phyloP scores from a whole-genome alignment of 1,140 invertebrate genomes.

The Oppia nitens region DNA sequence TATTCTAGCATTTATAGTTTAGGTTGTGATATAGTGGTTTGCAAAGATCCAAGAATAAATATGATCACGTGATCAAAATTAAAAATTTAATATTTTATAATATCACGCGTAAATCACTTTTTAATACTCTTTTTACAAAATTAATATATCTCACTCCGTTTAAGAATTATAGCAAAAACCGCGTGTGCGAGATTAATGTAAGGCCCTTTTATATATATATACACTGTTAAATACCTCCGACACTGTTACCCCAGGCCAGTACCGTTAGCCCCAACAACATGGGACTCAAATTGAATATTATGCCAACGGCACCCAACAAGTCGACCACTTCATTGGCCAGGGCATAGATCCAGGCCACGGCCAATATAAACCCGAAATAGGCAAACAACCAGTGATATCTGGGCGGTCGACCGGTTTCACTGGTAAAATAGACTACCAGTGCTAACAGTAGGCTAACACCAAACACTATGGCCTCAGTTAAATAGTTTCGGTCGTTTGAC shows the following conservation, averaged over 20 bases:
- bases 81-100: no score
- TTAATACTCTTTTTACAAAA: no score
- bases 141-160: no score
- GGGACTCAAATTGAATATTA: conserved; percentile 41
- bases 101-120: no score
- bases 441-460: conserved; percentile 24
- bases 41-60: no score
- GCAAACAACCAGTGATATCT: conserved; percentile 34
- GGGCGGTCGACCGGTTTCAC: conserved; percentile 26
- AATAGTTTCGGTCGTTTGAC: conserved; percentile 21
- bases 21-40: no score
- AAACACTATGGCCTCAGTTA: conserved; percentile 24
- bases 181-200: no score
- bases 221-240: conserved; percentile 36
- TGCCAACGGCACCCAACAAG: conserved; percentile 40
- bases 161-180: no score
- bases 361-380: conserved; percentile 43
- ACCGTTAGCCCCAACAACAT: conserved; percentile 48
- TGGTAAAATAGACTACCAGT: conserved; percentile 27
- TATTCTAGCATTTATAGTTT: no score
- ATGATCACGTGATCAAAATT: no score
- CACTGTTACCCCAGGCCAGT: conserved; percentile 51
- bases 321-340: conserved; percentile 48
- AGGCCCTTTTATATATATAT: no score
- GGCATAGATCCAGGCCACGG: conserved; percentile 46